A percentile compares a stretch with the other conserved stretches of the same genome.
Conservation (phyloP, 1,140 invertebrate species). For the Gryllus bimaculatus region DNA sequence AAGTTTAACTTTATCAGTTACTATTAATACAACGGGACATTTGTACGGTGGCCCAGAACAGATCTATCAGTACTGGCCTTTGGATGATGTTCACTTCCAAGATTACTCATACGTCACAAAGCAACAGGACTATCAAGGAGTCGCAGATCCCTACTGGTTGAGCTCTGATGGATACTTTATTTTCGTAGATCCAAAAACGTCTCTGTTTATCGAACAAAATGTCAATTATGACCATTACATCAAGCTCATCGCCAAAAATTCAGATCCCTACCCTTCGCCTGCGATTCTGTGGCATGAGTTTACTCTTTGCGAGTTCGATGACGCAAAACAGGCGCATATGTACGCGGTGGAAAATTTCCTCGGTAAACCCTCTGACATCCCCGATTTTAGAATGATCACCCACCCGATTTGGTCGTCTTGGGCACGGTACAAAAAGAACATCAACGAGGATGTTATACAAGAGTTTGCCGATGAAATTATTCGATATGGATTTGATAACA, state of each 20-base stretch:
- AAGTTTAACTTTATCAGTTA: too few species aligned
- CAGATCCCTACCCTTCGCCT: constrained; percentile 25
- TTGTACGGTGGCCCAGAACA: constrained; percentile 14
- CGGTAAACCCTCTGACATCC: constrained; percentile 50
- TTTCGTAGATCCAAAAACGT: constrained; percentile 48
- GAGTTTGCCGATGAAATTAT: constrained; percentile 63
- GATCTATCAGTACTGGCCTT: constrained; percentile 14
- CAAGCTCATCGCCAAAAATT: constrained; percentile 24
- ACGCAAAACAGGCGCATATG: constrained; percentile 51
- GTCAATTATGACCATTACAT: constrained; percentile 24
- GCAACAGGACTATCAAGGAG: constrained; percentile 30
- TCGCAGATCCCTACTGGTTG: constrained; percentile 68
- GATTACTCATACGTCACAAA: constrained; percentile 16
- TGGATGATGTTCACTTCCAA: background rate
- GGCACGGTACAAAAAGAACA: constrained; percentile 62
- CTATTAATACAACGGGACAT: background rate
- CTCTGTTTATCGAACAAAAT: constrained; percentile 65
- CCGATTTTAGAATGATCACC: constrained; percentile 59
- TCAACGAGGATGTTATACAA: constrained; percentile 55
- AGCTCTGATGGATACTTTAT: constrained; percentile 56
- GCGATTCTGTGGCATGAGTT: background rate
- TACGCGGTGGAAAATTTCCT: constrained; percentile 47
- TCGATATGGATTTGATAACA: constrained; percentile 57
- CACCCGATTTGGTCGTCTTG: constrained; percentile 89
- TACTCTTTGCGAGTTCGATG: constrained; percentile 36